Evolutionary conservation across 2,113 vertebrate genomes (phyloP).

Genomic region (Pomatostomus ruficeps): DNA sequence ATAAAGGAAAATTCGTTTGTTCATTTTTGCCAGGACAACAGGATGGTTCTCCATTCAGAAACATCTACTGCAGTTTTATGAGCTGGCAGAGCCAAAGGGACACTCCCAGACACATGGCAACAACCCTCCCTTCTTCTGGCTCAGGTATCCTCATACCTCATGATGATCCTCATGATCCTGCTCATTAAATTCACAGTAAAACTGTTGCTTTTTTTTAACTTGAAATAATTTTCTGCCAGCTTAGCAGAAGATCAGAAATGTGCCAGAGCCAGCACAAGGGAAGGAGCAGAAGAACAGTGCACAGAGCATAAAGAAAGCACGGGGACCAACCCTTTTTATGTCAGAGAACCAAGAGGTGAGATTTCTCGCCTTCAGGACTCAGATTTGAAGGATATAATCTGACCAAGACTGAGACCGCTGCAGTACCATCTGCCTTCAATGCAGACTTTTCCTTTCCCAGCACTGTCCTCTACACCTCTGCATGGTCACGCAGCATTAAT

Average conservation of each 20-base stretch:
- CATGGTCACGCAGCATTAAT: neutral
- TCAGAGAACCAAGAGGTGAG: neutral
- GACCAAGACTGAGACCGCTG: neutral
- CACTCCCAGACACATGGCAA: neutral
- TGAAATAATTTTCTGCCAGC: neutral
- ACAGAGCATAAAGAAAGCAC: neutral
- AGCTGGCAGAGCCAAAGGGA: neutral
- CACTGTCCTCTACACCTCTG: neutral
- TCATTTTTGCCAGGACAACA: neutral
- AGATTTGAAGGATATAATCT: neutral
- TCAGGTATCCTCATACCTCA: neutral
- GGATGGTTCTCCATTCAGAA: neutral
- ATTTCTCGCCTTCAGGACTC: neutral
- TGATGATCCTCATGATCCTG: neutral
- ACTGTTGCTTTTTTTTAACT: neutral
- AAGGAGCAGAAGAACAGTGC: neutral
- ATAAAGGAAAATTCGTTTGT: neutral
- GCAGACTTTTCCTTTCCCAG: neutral
- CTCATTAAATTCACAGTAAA: neutral
- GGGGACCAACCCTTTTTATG: neutral
- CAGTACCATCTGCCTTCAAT: neutral
- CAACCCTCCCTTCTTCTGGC: neutral
- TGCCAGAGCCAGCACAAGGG: neutral
- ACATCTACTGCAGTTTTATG: neutral
- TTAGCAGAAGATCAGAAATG: neutral